Evolutionary conservation across 2,113 vertebrate genomes (phyloP).

Genomic region (Rousettus leschenaultii): DNA sequence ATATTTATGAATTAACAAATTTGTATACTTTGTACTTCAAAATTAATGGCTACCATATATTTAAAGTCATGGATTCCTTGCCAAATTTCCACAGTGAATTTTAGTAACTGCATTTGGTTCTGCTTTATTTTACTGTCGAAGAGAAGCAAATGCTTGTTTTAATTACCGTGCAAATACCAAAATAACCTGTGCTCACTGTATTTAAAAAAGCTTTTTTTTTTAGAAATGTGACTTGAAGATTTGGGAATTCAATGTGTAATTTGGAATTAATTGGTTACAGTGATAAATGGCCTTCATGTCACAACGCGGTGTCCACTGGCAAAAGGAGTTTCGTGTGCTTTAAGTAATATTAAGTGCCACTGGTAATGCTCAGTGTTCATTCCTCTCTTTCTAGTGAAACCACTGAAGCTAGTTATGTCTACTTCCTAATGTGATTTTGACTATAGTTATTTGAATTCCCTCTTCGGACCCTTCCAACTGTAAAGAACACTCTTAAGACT

Average conservation of each 20-base stretch:
- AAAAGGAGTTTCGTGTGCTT: background rate
- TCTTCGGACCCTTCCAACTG: background rate
- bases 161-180: slow-evolving; percentile 27
- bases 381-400: background rate
- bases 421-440: slow-evolving; percentile 3
- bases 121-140: slow-evolving; percentile 17
- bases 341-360: background rate
- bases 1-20: slow-evolving; percentile 43
- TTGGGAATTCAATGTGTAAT: background rate
- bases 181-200: slow-evolving; percentile 25
- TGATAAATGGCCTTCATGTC: background rate
- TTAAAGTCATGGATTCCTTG: slow-evolving; percentile 23
- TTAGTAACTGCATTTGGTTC: slow-evolving; percentile 42
- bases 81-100: slow-evolving; percentile 27
- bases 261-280: slow-evolving; percentile 5
- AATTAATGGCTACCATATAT: slow-evolving; percentile 21
- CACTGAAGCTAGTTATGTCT: background rate
- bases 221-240: slow-evolving; percentile 35
- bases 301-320: background rate
- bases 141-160: slow-evolving; percentile 47
- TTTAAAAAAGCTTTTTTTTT: slow-evolving; percentile 25
- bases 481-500: slow-evolving; percentile 11
- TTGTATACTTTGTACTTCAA: slow-evolving; percentile 6
- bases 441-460: background rate
- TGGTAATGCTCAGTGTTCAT: background rate